A percentile compares a stretch with the other conserved stretches of the same genome.
These are phyloP conservation scores for Ischnus inquisitorius DNA, from an alignment of 2,888 invertebrate species.

Conservation along the genomic window DNA sequence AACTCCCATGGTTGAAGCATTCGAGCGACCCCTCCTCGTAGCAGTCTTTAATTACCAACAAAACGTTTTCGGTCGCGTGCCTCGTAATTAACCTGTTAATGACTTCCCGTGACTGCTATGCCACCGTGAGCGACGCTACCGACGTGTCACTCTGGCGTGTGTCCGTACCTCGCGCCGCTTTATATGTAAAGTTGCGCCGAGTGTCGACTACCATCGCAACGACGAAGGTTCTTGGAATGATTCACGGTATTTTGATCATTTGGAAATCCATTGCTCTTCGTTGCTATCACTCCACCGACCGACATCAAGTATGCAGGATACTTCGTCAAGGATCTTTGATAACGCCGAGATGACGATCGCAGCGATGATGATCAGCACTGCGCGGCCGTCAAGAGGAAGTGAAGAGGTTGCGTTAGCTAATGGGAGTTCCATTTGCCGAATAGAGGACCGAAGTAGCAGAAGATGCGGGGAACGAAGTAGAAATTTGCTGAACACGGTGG, in stretches of 20 bases:
- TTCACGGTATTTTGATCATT: background rate
- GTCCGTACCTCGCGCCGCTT: background rate
- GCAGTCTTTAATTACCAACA: conserved; percentile 74
- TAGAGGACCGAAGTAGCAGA: background rate
- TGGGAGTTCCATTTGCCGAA: conserved; percentile 27
- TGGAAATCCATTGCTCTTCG: background rate
- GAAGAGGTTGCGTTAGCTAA: conserved; percentile 18
- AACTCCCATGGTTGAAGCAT: background rate
- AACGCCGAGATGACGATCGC: conserved; percentile 5
- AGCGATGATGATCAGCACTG: background rate
- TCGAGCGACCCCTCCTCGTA: background rate
- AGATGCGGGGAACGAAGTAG: background rate
- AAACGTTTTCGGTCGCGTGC: conserved; percentile 71
- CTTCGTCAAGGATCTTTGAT: background rate
- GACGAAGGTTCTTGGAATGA: background rate
- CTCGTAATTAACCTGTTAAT: conserved; percentile 75
- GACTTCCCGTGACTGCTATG: conserved; percentile 56
- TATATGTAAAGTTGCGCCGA: background rate
- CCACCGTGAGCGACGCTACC: conserved; percentile 45
- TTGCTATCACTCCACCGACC: background rate
- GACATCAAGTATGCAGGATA: background rate
- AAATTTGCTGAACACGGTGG: background rate
- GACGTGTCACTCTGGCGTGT: conserved; percentile 40
- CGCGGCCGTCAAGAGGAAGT: background rate
- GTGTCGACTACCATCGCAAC: background rate